Conservation (phyloP, 2,113 vertebrate species). For the Pseudolaguvia tuberculata region DNA sequence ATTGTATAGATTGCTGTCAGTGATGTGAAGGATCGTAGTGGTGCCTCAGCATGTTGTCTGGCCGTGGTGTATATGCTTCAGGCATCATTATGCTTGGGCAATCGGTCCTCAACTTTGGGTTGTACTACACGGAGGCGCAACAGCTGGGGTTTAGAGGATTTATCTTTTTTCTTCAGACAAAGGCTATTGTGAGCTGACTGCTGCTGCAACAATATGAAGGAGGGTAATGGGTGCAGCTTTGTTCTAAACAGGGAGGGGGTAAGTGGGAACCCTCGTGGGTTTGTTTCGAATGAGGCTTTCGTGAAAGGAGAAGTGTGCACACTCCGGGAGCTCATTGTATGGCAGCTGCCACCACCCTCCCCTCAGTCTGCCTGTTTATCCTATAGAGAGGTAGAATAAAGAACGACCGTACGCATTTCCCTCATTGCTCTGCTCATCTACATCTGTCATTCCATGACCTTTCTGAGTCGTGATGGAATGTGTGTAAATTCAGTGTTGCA, state of each 20-base stretch:
- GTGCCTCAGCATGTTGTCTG: slow-evolving; percentile 3
- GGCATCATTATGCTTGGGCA: slow-evolving; percentile 23
- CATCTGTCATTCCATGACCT: slow-evolving; percentile 38
- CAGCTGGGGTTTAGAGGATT: slow-evolving; percentile 42
- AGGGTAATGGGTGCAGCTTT: slow-evolving; percentile 27
- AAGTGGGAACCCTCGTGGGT: slow-evolving; percentile 22
- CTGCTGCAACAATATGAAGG: slow-evolving; percentile 20
- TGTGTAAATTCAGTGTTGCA: slow-evolving; percentile 50
- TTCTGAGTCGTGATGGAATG: slow-evolving; percentile 61
- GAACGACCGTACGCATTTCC: slow-evolving; percentile 34
- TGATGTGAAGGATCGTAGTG: not conserved
- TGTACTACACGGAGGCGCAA: slow-evolving; percentile 32
- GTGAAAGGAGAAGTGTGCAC: slow-evolving; percentile 50
- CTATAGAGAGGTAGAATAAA: slow-evolving; percentile 50
- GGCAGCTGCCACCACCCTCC: slow-evolving; percentile 44
- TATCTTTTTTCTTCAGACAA: slow-evolving; percentile 38
- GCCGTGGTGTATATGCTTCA: not conserved
- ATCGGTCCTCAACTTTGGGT: not conserved
- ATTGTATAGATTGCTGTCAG: slow-evolving; percentile 13
- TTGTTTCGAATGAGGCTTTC: slow-evolving; percentile 36
- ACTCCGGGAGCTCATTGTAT: slow-evolving; percentile 43
- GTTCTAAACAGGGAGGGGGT: slow-evolving; percentile 14
- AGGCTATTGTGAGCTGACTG: slow-evolving; percentile 40
- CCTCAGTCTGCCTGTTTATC: slow-evolving; percentile 38
- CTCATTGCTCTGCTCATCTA: slow-evolving; percentile 29